A percentile compares a stretch with the other conserved stretches of the same genome.
These are phyloP conservation scores for Geophilus truncorum DNA, from an alignment of 2,888 invertebrate genomes.

Conservation along the genomic window DNA sequence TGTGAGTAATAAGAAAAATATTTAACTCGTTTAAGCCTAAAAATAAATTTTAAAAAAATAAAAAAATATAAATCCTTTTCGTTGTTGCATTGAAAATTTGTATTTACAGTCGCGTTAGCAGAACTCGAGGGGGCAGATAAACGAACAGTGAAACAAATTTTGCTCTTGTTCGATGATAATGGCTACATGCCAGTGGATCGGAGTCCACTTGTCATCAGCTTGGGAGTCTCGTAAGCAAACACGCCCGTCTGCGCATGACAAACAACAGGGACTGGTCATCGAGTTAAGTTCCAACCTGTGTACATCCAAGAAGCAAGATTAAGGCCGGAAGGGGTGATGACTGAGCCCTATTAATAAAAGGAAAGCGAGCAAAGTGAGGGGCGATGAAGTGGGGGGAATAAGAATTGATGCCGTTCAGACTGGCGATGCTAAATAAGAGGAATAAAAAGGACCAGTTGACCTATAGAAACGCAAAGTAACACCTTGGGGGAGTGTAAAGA, in stretches of 20 bases:
- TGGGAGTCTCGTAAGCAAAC: not conserved
- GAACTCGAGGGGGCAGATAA: not conserved
- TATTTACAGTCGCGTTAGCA: not conserved
- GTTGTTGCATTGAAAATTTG: not conserved
- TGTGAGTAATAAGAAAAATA: no score
- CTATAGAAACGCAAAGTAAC: not conserved
- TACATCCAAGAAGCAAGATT: not conserved
- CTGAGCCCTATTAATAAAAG: not conserved
- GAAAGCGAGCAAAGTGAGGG: not conserved
- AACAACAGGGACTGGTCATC: not conserved
- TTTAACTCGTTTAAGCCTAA: not conserved
- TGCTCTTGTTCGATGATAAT: not conserved
- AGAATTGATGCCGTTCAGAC: not conserved
- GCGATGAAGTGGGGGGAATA: not conserved
- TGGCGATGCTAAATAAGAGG: not conserved
- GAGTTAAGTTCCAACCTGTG: not conserved
- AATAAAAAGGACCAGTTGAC: not conserved
- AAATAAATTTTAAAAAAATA: not conserved
- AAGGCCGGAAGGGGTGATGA: constrained; percentile 4
- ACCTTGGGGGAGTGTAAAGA: not conserved
- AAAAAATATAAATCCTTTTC: not conserved
- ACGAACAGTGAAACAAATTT: not conserved
- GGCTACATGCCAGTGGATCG: not conserved
- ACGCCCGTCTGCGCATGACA: not conserved
- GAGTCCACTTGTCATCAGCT: not conserved